phyloP scores from a whole-genome alignment of 2,888 invertebrate genomes.

The Hypselothyrea guttata region DNA sequence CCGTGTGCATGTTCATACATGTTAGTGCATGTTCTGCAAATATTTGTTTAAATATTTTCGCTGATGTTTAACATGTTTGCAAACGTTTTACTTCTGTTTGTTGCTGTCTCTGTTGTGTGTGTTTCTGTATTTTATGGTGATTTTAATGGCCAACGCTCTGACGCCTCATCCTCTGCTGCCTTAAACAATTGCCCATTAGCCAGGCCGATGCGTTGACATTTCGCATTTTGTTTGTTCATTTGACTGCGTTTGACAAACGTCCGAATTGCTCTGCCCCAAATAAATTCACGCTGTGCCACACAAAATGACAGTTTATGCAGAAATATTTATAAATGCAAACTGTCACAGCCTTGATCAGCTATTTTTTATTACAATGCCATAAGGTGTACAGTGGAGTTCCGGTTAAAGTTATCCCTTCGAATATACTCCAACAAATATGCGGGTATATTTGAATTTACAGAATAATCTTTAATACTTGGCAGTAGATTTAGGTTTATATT shows the following conservation, averaged over 20 bases:
- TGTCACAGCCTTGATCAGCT: neutral
- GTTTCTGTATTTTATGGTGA: constrained; percentile 48
- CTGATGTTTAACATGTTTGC: constrained; percentile 55
- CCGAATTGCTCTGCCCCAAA: constrained; percentile 41
- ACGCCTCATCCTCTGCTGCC: neutral
- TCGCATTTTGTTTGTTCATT: constrained; percentile 43
- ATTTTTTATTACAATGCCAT: constrained; percentile 5
- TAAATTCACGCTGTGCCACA: constrained; percentile 44
- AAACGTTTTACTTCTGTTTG: constrained; percentile 22
- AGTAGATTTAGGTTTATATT: too few species aligned
- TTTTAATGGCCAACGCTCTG: constrained; percentile 43
- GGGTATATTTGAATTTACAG: too few species aligned
- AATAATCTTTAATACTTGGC: too few species aligned
- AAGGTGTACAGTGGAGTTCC: too few species aligned
- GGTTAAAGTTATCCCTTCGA: too few species aligned
- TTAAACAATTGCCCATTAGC: constrained; percentile 1
- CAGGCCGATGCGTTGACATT: constrained; percentile 42
- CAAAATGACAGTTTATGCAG: constrained; percentile 36
- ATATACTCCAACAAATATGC: too few species aligned
- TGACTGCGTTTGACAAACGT: constrained; percentile 57
- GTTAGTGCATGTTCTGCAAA: constrained; percentile 47
- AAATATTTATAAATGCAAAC: constrained; percentile 6
- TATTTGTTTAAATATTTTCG: constrained; percentile 63
- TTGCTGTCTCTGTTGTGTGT: constrained; percentile 22
- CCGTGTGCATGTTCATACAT: constrained; percentile 18